Evolutionary conservation across 1,140 invertebrate genomes (phyloP), one percentile per base, ranked within the genome.

Genomic region (Oreohelix idahoensis): DNA sequence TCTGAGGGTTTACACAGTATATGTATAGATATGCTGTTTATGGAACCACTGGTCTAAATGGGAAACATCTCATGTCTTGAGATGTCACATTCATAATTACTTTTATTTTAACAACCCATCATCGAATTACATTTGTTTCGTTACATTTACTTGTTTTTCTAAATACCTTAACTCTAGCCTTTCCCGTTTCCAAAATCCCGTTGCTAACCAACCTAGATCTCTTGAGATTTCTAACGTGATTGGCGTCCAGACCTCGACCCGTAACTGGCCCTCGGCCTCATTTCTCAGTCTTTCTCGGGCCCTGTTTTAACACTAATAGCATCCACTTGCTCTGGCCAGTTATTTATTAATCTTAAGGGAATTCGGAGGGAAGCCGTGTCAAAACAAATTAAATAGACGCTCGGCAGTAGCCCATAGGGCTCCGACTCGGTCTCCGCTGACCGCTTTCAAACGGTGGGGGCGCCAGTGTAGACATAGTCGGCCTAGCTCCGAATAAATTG

Each of bases 401-500:
- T 35, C 23, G 63, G 63, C 63, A 8, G 63, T 23, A 66, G 63
- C 53, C 17, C 8, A 66, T 1, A 32, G n/a, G 63, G 29, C 29
- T 32, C n/a, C 5, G n/a, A 29, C 63, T 29, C n/a, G 11, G 63
- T 66, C n/a, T 2, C 63, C 63, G 32, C 11, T 66, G 63, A 66
- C 29, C 29, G n/a, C 29, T 32, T 29, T 29, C n/a, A 32, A 66
- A 35, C 8, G 20, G 23, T n/a, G 51, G 13, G n/a, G 63, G 63
- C n/a, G 63, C 29, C 63, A 32, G 63, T 32, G 63, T 13, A 32
- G 63, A 23, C 63, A 13, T 5, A 26, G 71, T 26, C 11, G 36
- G 71, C n/a, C 71, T 36, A 32, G 10, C 71, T 74, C 71, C n/a
- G 11, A 71, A 26, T 39, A 74, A 74, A 74, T 74, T 26, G 71